phyloP scores from a whole-genome alignment of 1,140 invertebrate genomes.

The Philotrypesis tridentata region DNA sequence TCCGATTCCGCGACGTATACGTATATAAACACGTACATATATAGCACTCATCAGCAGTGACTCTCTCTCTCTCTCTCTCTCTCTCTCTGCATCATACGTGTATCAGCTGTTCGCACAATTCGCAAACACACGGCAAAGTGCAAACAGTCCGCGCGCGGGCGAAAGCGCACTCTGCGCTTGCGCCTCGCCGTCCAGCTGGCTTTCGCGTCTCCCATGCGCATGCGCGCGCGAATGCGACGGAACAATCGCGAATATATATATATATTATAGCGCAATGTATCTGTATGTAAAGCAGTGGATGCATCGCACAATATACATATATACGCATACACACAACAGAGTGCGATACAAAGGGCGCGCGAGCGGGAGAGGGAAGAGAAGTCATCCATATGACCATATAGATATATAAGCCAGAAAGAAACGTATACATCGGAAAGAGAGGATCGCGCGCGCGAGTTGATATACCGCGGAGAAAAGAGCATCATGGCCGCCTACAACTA shows the following conservation, averaged over 20 bases:
- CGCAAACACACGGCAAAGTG: too few species aligned
- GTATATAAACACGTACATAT: neutral
- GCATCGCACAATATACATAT: neutral
- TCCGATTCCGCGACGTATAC: neutral
- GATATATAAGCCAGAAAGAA: too few species aligned
- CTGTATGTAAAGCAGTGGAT: too few species aligned
- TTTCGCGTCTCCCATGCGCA: neutral
- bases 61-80: slow-evolving; percentile 15
- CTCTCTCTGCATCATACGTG: neutral
- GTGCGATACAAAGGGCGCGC: neutral
- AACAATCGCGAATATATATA: neutral
- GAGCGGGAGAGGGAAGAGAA: neutral
- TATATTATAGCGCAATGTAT: neutral
- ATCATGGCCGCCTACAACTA: slow-evolving; percentile 68
- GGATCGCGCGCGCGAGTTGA: slow-evolving; percentile 31
- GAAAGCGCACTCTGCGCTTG: neutral
- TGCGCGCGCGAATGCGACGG: neutral
- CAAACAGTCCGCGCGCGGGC: slow-evolving; percentile 52
- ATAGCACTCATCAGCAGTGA: neutral
- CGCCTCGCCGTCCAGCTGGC: neutral
- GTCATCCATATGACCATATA: neutral
- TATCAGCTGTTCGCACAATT: slow-evolving; percentile 69
- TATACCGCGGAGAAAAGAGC: slow-evolving; percentile 56
- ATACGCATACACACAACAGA: neutral
- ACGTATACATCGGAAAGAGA: slow-evolving; percentile 18